phyloP scores from a whole-genome alignment of 64 coral and sea anemone genomes.

The Cladopsammia gracilis region DNA sequence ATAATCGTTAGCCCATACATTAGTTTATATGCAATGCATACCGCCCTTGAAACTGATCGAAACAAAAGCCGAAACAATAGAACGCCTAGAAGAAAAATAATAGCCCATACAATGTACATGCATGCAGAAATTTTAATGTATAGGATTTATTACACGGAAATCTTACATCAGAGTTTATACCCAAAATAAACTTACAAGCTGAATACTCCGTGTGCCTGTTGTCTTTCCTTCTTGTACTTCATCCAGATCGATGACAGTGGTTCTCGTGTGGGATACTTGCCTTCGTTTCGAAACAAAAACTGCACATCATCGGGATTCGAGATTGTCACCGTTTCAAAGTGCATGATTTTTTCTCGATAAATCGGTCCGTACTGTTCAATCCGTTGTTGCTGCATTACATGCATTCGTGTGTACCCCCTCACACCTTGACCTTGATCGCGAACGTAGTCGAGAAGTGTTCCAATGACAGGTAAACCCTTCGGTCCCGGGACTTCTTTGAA shows the following conservation, averaged over 20 bases:
- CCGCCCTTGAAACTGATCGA: no score
- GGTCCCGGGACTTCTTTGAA: slow-evolving; percentile 70
- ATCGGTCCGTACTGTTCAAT: slow-evolving; percentile 64
- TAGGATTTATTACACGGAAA: no score
- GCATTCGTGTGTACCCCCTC: slow-evolving; percentile 18
- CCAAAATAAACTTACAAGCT: slow-evolving; percentile 61
- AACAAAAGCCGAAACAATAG: no score
- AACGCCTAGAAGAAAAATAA: no score
- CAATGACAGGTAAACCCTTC: slow-evolving; percentile 55
- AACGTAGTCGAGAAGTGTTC: slow-evolving; percentile 34
- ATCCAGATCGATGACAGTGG: slow-evolving; percentile 40
- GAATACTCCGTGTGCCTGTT: slow-evolving; percentile 46
- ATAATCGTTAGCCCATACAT: no score
- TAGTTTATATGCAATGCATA: no score
- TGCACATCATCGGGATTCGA: slow-evolving; percentile 68
- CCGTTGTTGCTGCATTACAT: slow-evolving; percentile 40
- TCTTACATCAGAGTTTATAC: no score
- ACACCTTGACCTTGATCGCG: slow-evolving; percentile 4
- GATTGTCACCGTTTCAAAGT: slow-evolving; percentile 41
- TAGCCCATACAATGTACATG: no score
- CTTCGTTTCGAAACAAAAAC: slow-evolving; percentile 74
- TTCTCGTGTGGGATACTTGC: slow-evolving; percentile 67
- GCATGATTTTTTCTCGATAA: slow-evolving; percentile 60
- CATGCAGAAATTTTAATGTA: no score
- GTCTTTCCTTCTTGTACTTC: slow-evolving; percentile 56